Evolutionary conservation across 2,113 vertebrate genomes (phyloP), one percentile per base, ranked within the genome.

Genomic region (Anoplopoma fimbria): DNA sequence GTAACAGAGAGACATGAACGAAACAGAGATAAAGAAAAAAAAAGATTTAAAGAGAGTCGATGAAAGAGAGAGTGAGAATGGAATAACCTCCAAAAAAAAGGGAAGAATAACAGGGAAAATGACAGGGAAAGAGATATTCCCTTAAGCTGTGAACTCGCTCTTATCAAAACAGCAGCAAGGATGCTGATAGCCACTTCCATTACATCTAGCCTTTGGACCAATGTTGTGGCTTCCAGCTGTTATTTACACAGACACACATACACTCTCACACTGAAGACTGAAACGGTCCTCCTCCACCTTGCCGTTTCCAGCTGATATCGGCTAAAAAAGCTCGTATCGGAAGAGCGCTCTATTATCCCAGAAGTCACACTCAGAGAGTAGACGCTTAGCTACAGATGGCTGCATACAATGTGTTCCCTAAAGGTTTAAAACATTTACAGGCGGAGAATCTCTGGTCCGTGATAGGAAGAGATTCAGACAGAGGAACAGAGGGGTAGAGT

Each of bases 191-290:
- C 58, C 5, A 31, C 74, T 83, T 87, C 83, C 60, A 81, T 86
- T 83, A 81, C 89, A 91, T 68, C 40, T 57, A 69, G 79, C 86
- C 86, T 90, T 88, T 85, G 74, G 85, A 88, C 69, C 82, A 87
- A 82, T 79, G 76, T 69, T 57, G 68, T 76, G 58, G 77, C 77
- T 77, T 75, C 83, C 85, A 82, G 88, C 77, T 80, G 76, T 67
- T 82, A 82, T 82, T 82, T 82, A 86, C 73, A 87, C 69, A 82
- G 45, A 69, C 57, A 45, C 49, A 78, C 57, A 70, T 38, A 13
- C 15, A 31, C 0, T 4, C 42, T 34, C 29, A 2, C 34, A 61
- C 53, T 6, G 21, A n/a, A n/a, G 12, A 58, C 63, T 40, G 12
- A 72, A 58, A 33, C 33, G 21, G 31, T 57, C 70, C n/a, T 77